Evolutionary conservation across 1,140 invertebrate species (phyloP).

Genomic region (Lucilia cuprina): DNA sequence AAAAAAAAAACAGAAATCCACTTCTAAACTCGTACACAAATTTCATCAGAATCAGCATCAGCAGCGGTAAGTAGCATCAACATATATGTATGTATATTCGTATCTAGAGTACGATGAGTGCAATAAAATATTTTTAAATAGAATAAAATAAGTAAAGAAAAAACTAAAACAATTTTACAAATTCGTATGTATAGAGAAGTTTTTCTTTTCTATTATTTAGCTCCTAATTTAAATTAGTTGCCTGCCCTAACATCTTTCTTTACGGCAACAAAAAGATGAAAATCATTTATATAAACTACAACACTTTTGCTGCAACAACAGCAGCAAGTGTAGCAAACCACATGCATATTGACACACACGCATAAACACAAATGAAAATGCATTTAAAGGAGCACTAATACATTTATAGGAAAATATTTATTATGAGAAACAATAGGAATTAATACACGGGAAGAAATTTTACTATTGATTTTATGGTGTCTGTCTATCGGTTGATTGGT

Average conservation of each 20-base stretch:
- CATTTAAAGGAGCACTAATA: too few species aligned
- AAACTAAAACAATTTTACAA: not conserved
- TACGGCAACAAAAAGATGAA: not conserved
- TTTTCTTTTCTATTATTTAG: not conserved
- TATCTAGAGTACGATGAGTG: not conserved
- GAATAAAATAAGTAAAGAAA: not conserved
- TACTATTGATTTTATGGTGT: too few species aligned
- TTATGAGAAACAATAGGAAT: too few species aligned
- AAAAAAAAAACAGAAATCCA: not conserved
- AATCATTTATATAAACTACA: not conserved
- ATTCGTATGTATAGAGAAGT: not conserved
- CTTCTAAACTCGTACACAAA: not conserved
- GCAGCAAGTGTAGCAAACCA: not conserved
- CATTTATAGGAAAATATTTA: too few species aligned
- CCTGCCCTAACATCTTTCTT: not conserved
- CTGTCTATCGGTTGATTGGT: too few species aligned
- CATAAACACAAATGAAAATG: too few species aligned
- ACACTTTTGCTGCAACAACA: not conserved
- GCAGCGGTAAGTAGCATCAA: not conserved
- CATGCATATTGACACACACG: not conserved
- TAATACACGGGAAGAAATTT: too few species aligned
- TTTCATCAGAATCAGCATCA: not conserved
- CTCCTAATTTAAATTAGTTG: constrained; percentile 18
- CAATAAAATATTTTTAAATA: not conserved
- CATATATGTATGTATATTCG: not conserved